Conservation (phyloP, 2,113 vertebrate species). For the Takifugu flavidus region DNA sequence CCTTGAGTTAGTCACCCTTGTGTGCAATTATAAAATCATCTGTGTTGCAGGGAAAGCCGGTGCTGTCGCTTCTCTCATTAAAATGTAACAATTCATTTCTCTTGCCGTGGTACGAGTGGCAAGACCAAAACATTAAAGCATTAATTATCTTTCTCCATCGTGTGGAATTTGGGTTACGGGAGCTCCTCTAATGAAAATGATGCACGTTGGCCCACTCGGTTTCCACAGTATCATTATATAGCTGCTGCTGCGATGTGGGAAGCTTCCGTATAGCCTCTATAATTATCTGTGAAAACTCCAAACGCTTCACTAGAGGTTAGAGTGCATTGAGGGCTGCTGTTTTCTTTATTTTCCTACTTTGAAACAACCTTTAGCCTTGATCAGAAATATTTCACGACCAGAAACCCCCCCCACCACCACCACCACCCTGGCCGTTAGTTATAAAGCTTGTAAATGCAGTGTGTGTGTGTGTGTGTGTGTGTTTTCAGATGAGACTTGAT, state of each 20-base stretch:
- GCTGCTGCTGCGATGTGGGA: constrained; percentile 88
- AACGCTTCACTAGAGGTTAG: constrained; percentile 50
- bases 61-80: constrained; percentile 92
- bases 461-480: too few species aligned
- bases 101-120: constrained; percentile 79
- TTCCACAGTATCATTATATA: constrained; percentile 87
- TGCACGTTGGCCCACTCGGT: constrained; percentile 50
- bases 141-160: constrained; percentile 91
- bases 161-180: constrained; percentile 92
- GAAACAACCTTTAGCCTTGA: constrained; percentile 38
- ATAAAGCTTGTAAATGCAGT: not conserved
- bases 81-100: constrained; percentile 96
- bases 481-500: constrained; percentile 1
- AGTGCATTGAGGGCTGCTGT: constrained; percentile 44
- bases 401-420: not conserved
- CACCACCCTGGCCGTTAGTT: not conserved
- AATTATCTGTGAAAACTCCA: constrained; percentile 80
- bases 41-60: constrained; percentile 82
- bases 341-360: constrained; percentile 53
- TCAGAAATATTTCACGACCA: constrained; percentile 44
- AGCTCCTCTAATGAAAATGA: constrained; percentile 94
- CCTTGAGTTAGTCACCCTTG: constrained; percentile 69
- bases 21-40: constrained; percentile 86
- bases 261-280: constrained; percentile 88
- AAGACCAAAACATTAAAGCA: constrained; percentile 94